Conservation (phyloP, 2,888 invertebrate species). For the Caenorhabditis imperialis region DNA sequence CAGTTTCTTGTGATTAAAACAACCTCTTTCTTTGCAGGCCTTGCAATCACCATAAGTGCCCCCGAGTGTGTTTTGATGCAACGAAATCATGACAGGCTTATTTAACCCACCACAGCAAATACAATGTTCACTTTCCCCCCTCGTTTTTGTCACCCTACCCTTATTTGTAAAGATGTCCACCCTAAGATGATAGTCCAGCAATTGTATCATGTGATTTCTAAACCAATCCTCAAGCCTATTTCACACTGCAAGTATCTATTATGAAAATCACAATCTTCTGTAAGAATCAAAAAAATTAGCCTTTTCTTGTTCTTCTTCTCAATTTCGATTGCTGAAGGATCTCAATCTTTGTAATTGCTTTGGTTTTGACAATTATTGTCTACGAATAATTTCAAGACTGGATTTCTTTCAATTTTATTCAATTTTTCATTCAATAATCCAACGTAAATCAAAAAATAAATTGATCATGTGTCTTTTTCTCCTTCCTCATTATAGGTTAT, state of each 20-base stretch:
- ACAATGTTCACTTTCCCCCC: conserved; percentile 30
- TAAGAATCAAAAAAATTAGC: conserved; percentile 18
- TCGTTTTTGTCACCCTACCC: neutral
- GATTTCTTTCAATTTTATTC: neutral
- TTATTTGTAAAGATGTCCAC: conserved; percentile 13
- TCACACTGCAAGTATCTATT: too few relatives aligned
- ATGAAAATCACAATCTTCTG: conserved; percentile 1
- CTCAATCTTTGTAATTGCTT: conserved; percentile 6
- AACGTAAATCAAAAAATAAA: neutral
- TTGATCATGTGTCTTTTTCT: neutral
- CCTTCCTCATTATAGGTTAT: too few relatives aligned
- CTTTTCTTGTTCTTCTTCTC: conserved; percentile 43
- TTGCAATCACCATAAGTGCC: conserved; percentile 13
- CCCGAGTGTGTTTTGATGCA: conserved; percentile 47
- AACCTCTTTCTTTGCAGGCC: neutral
- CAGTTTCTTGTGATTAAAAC: neutral
- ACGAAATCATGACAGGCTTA: conserved; percentile 50
- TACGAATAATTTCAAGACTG: neutral
- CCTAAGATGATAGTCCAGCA: conserved; percentile 1
- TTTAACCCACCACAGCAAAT: conserved; percentile 23
- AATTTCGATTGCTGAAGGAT: conserved; percentile 59
- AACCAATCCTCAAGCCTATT: too few relatives aligned
- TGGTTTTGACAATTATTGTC: conserved; percentile 4
- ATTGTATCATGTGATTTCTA: neutral
- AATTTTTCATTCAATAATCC: neutral